Percentiles rank a stretch among this genome's conserved stretches.
Evolutionary conservation across 2,113 vertebrate species (phyloP).

Genomic region (Phrynocephalus versicolor): DNA sequence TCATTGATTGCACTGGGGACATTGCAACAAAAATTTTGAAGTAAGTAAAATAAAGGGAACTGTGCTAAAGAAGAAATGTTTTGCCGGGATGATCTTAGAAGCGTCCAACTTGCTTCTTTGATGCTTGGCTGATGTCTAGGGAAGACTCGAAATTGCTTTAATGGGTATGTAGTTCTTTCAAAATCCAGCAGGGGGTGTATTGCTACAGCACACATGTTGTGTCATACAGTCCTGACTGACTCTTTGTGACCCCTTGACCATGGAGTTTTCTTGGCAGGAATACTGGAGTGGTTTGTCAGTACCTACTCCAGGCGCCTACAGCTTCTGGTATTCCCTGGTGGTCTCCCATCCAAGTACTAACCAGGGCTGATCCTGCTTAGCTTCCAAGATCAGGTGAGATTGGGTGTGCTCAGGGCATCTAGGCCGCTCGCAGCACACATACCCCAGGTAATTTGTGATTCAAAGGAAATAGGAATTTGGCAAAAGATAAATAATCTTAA

Average conservation of each 20-base stretch:
- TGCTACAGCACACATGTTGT: constrained; percentile 30
- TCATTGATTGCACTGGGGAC: neutral
- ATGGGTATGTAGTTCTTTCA: neutral
- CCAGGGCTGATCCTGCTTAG: too few relatives aligned
- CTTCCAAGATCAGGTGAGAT: too few relatives aligned
- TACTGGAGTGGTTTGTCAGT: too few relatives aligned
- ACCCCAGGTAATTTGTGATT: neutral
- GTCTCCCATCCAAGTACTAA: too few relatives aligned
- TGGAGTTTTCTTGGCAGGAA: too few relatives aligned
- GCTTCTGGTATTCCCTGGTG: too few relatives aligned
- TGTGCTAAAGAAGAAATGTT: neutral
- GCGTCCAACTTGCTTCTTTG: neutral
- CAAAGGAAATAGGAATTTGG: constrained; percentile 12
- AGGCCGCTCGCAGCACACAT: too few relatives aligned
- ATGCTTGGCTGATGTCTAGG: neutral
- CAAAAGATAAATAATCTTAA: neutral
- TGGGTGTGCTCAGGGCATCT: too few relatives aligned
- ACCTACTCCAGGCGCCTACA: too few relatives aligned
- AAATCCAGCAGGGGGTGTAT: neutral
- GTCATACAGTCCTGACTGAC: too few relatives aligned
- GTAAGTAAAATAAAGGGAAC: neutral
- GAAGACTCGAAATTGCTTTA: constrained; percentile 7
- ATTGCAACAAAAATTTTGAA: neutral
- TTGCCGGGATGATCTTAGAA: constrained; percentile 9
- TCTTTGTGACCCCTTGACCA: too few relatives aligned